A percentile compares a stretch with the other conserved stretches of the same genome.
These are phyloP conservation scores for Phataginus tricuspis DNA, from an alignment of 2,797 vertebrate genomes.

Conservation along the genomic window DNA sequence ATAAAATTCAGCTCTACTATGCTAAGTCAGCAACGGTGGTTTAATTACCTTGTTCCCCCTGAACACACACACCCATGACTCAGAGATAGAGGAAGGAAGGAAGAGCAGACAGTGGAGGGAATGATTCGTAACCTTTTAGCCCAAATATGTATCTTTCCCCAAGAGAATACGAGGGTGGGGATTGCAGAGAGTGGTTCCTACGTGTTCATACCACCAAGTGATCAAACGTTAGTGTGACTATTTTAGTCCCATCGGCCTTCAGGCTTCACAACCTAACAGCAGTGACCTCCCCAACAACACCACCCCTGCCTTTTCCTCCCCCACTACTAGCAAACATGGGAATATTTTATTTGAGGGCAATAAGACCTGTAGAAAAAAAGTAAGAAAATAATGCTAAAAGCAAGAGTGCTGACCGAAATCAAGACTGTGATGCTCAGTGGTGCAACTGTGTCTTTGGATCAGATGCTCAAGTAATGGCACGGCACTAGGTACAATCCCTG, in stretches of 20 bases:
- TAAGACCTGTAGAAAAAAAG: not conserved
- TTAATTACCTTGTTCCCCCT: not conserved
- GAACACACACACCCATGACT: not conserved
- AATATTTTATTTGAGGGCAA: not conserved
- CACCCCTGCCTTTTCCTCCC: not conserved
- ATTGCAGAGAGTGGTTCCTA: not conserved
- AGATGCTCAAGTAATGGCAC: not conserved
- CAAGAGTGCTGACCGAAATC: not conserved
- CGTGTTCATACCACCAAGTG: not conserved
- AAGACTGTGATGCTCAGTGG: not conserved
- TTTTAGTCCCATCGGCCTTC: not conserved
- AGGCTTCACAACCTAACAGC: not conserved
- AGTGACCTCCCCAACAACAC: not conserved
- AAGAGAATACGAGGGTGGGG: not conserved
- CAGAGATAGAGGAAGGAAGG: not conserved
- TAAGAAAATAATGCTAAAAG: conserved; percentile 19
- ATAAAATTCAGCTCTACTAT: not conserved
- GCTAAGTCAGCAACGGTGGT: not conserved
- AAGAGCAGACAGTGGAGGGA: not conserved
- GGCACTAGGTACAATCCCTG: not conserved
- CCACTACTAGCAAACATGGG: not conserved
- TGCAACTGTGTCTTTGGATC: not conserved
- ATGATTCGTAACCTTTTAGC: not conserved
- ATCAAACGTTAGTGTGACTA: not conserved
- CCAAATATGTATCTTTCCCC: not conserved